Percentiles rank a stretch among this genome's conserved stretches.
These are phyloP conservation scores for Petrocephalus schoutedeni DNA, from an alignment of 2,797 vertebrate species.

Conservation along the genomic window DNA sequence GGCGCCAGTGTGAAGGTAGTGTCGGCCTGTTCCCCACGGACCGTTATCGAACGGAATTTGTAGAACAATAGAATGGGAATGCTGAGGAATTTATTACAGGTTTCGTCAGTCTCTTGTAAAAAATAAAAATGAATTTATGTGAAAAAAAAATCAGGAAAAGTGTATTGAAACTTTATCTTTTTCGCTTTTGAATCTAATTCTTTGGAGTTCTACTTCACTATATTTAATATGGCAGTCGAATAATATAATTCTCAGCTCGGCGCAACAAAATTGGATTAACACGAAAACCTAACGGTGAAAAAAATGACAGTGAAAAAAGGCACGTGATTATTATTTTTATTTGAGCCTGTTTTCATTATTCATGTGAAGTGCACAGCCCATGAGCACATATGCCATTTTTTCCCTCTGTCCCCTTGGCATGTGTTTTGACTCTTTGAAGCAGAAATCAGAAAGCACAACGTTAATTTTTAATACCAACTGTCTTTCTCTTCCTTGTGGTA, in stretches of 20 bases:
- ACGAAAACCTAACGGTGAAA: neutral
- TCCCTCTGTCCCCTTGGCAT: neutral
- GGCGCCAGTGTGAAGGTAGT: constrained; percentile 15
- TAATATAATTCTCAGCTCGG: neutral
- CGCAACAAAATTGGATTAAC: neutral
- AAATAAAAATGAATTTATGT: neutral
- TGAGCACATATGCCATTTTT: neutral
- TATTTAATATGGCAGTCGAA: neutral
- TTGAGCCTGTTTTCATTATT: neutral
- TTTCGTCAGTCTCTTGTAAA: neutral
- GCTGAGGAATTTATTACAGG: constrained; percentile 21
- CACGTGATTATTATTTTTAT: neutral
- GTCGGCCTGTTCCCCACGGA: neutral
- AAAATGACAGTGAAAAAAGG: neutral
- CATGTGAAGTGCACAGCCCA: neutral
- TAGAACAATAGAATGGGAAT: constrained; percentile 22
- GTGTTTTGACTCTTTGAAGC: constrained; percentile 9
- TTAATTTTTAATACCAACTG: constrained; percentile 47
- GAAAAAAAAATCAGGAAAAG: neutral
- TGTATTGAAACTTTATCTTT: neutral
- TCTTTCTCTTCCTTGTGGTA: constrained; percentile 27
- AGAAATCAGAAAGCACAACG: neutral
- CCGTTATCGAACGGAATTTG: constrained; percentile 19
- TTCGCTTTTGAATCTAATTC: neutral
- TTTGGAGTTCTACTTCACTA: neutral